A percentile compares a stretch with the other conserved stretches of the same genome.
These are phyloP conservation scores for Drosophila setosimentum DNA, from an alignment of 2,888 invertebrate species.

Conservation along the genomic window DNA sequence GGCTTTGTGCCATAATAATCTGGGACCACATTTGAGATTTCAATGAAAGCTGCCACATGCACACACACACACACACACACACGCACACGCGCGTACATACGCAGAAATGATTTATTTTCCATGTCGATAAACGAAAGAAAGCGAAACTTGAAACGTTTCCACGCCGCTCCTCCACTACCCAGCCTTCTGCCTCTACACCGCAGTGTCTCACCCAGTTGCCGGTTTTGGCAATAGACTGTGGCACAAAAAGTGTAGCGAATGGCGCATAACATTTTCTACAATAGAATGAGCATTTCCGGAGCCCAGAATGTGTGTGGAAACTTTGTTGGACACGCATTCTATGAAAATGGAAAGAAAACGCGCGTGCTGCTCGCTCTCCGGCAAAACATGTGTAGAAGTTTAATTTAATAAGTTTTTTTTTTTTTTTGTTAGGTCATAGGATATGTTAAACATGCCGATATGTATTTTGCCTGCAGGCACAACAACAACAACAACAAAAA, in stretches of 20 bases:
- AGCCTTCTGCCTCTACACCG: neutral
- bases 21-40: conserved; percentile 72
- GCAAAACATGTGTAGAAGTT: conserved; percentile 78
- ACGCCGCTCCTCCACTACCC: neutral
- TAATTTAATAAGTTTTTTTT: conserved; percentile 80
- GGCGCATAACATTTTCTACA: conserved; percentile 73
- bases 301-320: conserved; percentile 22
- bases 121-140: conserved; percentile 75
- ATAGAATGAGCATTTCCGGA: conserved; percentile 78
- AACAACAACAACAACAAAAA: conserved; percentile 21
- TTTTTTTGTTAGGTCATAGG: conserved; percentile 58
- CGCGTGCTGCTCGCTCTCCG: conserved; percentile 5
- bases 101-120: conserved; percentile 75
- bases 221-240: conserved; percentile 30
- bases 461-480: conserved; percentile 53
- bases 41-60: conserved; percentile 64
- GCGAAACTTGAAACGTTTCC: conserved; percentile 70
- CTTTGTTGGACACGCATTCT: conserved; percentile 30
- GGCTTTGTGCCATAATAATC: conserved; percentile 75
- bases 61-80: conserved; percentile 11
- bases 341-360: conserved; percentile 38
- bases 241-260: conserved; percentile 54
- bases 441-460: conserved; percentile 76
- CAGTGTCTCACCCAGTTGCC: neutral
- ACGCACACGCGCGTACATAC: conserved; percentile 15